A percentile compares a stretch with the other conserved stretches of the same genome.
Evolutionary conservation across 2,113 vertebrate species (phyloP).

Genomic region (Equus quagga): DNA sequence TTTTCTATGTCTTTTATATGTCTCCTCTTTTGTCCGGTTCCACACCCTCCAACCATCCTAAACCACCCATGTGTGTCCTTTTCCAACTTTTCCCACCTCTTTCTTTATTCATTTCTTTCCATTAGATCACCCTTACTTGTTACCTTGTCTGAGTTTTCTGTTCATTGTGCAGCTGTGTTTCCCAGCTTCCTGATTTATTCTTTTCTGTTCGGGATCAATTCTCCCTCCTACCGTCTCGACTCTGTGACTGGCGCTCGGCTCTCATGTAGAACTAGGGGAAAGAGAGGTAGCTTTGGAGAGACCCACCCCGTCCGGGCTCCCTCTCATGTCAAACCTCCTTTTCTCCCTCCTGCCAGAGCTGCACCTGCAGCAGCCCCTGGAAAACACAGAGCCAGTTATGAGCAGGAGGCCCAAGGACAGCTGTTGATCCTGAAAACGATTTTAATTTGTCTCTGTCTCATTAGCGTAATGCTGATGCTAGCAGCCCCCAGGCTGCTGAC

Average conservation of each 20-base stretch:
- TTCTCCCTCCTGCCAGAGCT: conserved; percentile 8
- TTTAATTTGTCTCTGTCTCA: conserved; percentile 84
- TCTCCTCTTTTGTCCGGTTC: not conserved
- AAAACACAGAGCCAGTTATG: conserved; percentile 54
- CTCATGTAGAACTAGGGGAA: not conserved
- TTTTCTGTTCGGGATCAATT: not conserved
- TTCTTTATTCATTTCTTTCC: not conserved
- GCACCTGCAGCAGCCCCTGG: conserved; percentile 27
- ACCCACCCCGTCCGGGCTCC: not conserved
- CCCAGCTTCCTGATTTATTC: not conserved
- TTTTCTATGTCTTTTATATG: not conserved
- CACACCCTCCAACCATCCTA: not conserved
- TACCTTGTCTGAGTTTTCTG: not conserved
- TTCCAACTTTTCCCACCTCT: not conserved
- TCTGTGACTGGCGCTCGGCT: not conserved
- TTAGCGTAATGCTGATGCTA: conserved; percentile 83
- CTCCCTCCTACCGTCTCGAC: not conserved
- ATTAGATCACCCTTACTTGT: not conserved
- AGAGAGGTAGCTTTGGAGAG: not conserved
- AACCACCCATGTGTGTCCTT: not conserved
- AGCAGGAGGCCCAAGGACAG: conserved; percentile 30
- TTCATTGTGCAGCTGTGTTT: not conserved
- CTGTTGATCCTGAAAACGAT: conserved; percentile 80
- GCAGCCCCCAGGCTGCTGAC: conserved; percentile 58
- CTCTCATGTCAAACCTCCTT: not conserved